Conservation (phyloP, 2,113 vertebrate genomes). For the Cinclus cinclus region DNA sequence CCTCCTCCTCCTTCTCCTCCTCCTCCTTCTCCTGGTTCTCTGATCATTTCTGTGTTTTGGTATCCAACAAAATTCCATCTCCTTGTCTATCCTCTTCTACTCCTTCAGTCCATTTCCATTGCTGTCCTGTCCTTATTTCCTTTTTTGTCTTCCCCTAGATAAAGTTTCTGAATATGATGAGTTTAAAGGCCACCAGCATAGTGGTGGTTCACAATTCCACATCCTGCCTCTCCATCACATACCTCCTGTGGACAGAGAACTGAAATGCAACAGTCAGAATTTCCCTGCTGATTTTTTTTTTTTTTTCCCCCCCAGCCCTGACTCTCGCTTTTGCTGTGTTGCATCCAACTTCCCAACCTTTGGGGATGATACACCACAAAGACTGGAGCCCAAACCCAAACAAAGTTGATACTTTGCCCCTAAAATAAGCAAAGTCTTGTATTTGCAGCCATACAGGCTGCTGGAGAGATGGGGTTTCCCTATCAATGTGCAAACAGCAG, state of each 20-base stretch:
- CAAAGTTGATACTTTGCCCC: not conserved
- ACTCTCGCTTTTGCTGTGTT: accelerated
- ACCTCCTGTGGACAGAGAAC: not conserved
- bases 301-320: not conserved
- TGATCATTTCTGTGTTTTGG: not conserved
- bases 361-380: not conserved
- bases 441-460: not conserved
- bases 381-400: not conserved
- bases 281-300: too few relatives aligned
- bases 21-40: not conserved
- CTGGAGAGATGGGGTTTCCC: not conserved
- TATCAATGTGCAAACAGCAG: not conserved
- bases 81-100: not conserved
- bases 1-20: not conserved
- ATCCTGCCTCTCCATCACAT: not conserved
- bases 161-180: not conserved
- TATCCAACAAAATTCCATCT: not conserved
- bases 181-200: not conserved
- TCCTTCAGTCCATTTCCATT: not conserved
- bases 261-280: not conserved
- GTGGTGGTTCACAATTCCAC: not conserved
- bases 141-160: not conserved
- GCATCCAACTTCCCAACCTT: not conserved
- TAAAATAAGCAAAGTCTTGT: not conserved
- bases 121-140: not conserved